Evolutionary conservation across 2,797 vertebrate genomes (phyloP), one percentile per base, ranked within the genome.

Genomic region (Sebastes glaucus): DNA sequence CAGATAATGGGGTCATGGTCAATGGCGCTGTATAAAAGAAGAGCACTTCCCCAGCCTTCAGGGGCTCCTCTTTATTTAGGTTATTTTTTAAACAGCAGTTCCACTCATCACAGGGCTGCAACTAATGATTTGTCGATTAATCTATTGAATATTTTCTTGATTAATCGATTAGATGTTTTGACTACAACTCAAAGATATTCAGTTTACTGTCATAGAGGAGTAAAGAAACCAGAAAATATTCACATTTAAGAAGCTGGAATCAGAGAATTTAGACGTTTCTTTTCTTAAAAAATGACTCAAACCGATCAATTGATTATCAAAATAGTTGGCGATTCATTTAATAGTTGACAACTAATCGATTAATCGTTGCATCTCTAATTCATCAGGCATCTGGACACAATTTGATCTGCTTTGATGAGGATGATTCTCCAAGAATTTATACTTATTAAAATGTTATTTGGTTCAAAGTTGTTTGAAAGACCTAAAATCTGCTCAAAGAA

Each of bases 391-490:
- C 77, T 81, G 83, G 73, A 61, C 11, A 35, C 28, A 22, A 71
- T 73, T 62, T 77, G 11, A 63, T 66, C 20, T 14, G 23, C 9
- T 88, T 72, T 88, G 74, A 81, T 78, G 42, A 33, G 61, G 59
- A 4, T 13, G 3, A 38, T 62, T 76, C 25, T 71, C 20, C 28
- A 35, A 65, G 0, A 62, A 46, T 65, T 22, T 38, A 46, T 11
- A 60, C 22, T 70, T 13, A 35, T 32, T 70, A 53, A 1, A 63
- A 23, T 7, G 7, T 28, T 30, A 22, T 49, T 59, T 71, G 33
- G 6, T 53, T 71, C 1, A 53, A 10, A 13, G 7, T 65, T 49
- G 18, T 73, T 56, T 69, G 4, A 60, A 14, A 71, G 1, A 28
- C 3, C 27, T 77, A 60, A 79, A 72, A 23, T 14, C 2, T 64